A percentile compares a stretch with the other conserved stretches of the same genome.
Evolutionary conservation across 2,797 vertebrate genomes (phyloP).

Genomic region (Lophius americanus): DNA sequence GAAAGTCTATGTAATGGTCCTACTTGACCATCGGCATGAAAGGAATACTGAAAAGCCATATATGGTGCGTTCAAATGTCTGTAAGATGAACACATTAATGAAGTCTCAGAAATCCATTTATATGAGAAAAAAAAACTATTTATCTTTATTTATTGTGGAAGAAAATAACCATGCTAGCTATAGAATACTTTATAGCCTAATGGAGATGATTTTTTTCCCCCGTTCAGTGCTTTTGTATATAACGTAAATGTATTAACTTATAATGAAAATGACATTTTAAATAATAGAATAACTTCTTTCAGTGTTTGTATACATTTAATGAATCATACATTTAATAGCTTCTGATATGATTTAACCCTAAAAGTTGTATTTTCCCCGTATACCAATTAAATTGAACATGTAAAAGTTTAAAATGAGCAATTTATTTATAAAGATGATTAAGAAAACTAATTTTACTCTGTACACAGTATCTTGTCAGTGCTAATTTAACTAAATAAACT

Average conservation of each 20-base stretch:
- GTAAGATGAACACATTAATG: not conserved
- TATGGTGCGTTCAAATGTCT: not conserved
- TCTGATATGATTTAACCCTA: conserved; percentile 4
- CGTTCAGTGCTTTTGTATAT: too few species aligned
- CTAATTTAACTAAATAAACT: conserved; percentile 57
- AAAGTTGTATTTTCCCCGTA: not conserved
- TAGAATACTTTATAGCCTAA: conserved; percentile 5
- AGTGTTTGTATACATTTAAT: not conserved
- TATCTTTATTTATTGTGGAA: conserved; percentile 46
- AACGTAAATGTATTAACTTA: too few species aligned
- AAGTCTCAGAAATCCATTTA: conserved; percentile 22
- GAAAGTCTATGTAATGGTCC: not conserved
- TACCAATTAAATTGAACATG: conserved; percentile 3
- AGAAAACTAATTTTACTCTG: too few species aligned
- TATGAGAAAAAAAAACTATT: conserved; percentile 18
- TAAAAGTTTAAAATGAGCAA: not conserved
- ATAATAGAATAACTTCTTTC: not conserved
- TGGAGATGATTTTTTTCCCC: not conserved
- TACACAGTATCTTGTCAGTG: conserved; percentile 47
- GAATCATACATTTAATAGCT: not conserved
- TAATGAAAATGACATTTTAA: not conserved
- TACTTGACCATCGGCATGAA: not conserved
- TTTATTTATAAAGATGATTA: not conserved
- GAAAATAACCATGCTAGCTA: conserved; percentile 36
- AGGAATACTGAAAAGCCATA: conserved; percentile 22